Base-by-base conservation (phyloP, 2,797 vertebrate genomes). In the Hemibagrus guttatus region DNA sequence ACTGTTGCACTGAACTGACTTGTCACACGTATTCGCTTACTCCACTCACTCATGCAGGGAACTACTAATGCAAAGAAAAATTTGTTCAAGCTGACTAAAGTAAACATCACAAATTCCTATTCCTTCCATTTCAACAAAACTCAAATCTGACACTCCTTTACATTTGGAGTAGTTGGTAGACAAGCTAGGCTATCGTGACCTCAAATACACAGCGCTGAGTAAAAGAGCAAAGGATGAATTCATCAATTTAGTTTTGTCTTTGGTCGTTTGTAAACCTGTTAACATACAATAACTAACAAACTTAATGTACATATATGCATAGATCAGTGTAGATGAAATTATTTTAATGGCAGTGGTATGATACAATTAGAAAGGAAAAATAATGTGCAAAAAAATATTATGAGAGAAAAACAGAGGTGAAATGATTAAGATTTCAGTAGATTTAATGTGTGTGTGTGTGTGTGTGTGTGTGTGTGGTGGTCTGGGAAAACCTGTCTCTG, bases 221-320 rank as follows among this genome's bases (percentile, higher is more conserved):
- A 31, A 49, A 0, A 82, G 1, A 31, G 31, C 17, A 12, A 68
- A 35, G 19, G 17, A 66, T 26, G n/a, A 28, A 54, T 6, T 0
- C 11, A 64, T 81, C 13, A 1, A 13, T 52, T 68, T 13, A 23
- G 72, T 79, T 46, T 68, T 35, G 17, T 83, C 83, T 90, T 88
- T 86, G 72, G 89, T 85, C 4, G 17, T 58, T 66, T 58, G 46
- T 75, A 66, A 86, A 88, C 46, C 81, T 42, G 14, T 63, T 52
- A 75, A 79, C 54, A 2, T 26, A 81, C n/a, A 58, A 28, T 42
- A 71, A 39, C 21, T 35, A 26, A 64, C n/a, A 56, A 81, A 86
- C 54, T 4, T 63, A 28, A 86, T 3, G 12, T 59, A 79, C n/a
- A 21, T 81, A 54, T 14, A 63, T 64, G 68, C 56, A 46, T 82